Base-by-base conservation (phyloP, 2,888 invertebrate genomes). In the Colostygia pectinataria region DNA sequence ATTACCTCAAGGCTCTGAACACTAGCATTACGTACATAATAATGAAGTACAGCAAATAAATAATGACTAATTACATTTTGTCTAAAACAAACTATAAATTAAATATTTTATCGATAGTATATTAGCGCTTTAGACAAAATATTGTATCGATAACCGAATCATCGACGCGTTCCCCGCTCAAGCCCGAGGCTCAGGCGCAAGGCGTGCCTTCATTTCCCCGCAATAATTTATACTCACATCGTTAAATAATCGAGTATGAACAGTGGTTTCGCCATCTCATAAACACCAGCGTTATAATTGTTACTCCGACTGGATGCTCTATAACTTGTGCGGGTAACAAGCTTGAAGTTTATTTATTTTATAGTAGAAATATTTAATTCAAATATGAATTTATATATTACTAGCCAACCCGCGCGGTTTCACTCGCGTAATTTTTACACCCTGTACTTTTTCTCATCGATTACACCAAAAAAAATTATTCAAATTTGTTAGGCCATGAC, bases 161-260 rank as follows among this genome's bases (percentile, higher is more conserved):
- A 33, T 50, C 45, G 31, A 51, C 40, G 20, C 6, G 38, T 10
- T 40, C 58, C 48, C 80, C 63, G 43, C 76, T 38, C 74, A 73
- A 77, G 71, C 80, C 78, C 51, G 63, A 66, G 77, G 84, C 82
- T 69, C 61, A 65, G 70, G 61, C 71, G 56, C 65, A 61, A 83
- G 88, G 89, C 89, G 88, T 79, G 81, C 66, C 80, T 33, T 79
- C 80, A 83, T 80, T 80, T 76, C 80, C 69, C 70, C 68, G 67
- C 74, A 74, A 83, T 88, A 88, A 89, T 86, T 88, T 85, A 89
- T 84, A 78, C 84, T 70, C 69, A 63, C 75, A 71, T 80, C 76
- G 76, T 83, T 83, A 87, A 86, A 84, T 84, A 87, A 87, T 81
- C 75, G 77, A 61, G 44, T 55, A 55, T 55, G 58, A 62, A 66